A percentile compares a stretch with the other conserved stretches of the same genome.
phyloP scores from a whole-genome alignment of 1,140 invertebrate species.

The Bombus pascuorum region DNA sequence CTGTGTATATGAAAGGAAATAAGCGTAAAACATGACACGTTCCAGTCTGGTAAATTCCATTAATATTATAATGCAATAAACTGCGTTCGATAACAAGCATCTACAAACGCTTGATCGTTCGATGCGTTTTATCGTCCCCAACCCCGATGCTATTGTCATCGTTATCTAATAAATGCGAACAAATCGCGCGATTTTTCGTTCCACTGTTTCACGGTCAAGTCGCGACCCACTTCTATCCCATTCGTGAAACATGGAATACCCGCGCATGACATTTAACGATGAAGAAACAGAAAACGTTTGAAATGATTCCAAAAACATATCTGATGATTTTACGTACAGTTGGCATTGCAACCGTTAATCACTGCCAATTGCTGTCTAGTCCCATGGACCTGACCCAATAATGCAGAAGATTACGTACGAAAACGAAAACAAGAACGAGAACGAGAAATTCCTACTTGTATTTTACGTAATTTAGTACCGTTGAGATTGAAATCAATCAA shows the following conservation, averaged over 20 bases:
- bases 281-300: conserved; percentile 20
- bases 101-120: not conserved
- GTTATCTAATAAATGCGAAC: not conserved
- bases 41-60: conserved; percentile 72
- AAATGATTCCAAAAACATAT: conserved; percentile 44
- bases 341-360: conserved; percentile 43
- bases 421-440: not conserved
- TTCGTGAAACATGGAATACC: not conserved
- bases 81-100: not conserved
- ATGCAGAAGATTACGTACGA: not conserved
- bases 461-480: not conserved
- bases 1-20: conserved; percentile 15
- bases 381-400: conserved; percentile 7
- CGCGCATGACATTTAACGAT: conserved; percentile 30
- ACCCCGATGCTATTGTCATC: not conserved
- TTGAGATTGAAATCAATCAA: not conserved
- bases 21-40: conserved; percentile 57
- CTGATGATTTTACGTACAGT: not conserved
- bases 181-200: not conserved
- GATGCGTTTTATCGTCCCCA: not conserved
- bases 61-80: conserved; percentile 64
- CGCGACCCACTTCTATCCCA: not conserved
- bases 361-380: conserved; percentile 52
- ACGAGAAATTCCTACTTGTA: not conserved
- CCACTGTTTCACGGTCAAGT: not conserved